Conservation (phyloP, 2,888 invertebrate genomes). For the Epiblema foenella region DNA sequence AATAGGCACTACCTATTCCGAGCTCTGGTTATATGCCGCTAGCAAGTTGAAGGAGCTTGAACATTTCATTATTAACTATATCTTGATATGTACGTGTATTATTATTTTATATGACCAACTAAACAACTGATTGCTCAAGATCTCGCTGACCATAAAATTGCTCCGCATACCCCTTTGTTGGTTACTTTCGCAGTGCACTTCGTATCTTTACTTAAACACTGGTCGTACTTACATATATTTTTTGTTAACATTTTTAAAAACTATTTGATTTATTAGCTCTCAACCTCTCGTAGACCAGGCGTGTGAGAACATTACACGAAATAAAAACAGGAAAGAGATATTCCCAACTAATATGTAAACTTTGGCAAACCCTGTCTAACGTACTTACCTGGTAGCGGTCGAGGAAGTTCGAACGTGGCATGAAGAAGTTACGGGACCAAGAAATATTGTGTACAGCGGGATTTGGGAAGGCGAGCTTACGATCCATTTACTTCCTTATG, state of each 20-base stretch:
- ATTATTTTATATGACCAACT: slow-evolving; percentile 21
- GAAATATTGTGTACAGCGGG: slow-evolving; percentile 68
- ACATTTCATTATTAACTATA: slow-evolving; percentile 8
- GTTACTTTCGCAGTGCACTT: slow-evolving; percentile 3
- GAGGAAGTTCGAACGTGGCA: slow-evolving; percentile 70
- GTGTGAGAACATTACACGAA: slow-evolving; percentile 48
- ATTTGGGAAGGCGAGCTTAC: slow-evolving; percentile 56
- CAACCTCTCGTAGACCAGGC: slow-evolving; percentile 14
- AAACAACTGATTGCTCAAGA: no score
- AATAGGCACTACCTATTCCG: no score
- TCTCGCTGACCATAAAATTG: slow-evolving; percentile 27
- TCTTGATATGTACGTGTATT: neutral
- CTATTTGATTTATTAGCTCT: slow-evolving; percentile 5
- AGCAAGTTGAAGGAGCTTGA: slow-evolving; percentile 20
- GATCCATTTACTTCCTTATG: slow-evolving; percentile 55
- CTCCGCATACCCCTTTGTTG: slow-evolving; percentile 4
- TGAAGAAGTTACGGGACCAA: slow-evolving; percentile 68
- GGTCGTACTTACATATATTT: no score
- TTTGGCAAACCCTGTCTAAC: slow-evolving; percentile 67
- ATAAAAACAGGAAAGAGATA: slow-evolving; percentile 59
- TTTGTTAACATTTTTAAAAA: neutral
- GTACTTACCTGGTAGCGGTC: slow-evolving; percentile 74
- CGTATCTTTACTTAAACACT: no score
- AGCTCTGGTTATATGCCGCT: no score
- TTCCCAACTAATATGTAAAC: slow-evolving; percentile 74